Evolutionary conservation across 1,140 invertebrate genomes (phyloP).

Genomic region (Paralvinella palmiformis): DNA sequence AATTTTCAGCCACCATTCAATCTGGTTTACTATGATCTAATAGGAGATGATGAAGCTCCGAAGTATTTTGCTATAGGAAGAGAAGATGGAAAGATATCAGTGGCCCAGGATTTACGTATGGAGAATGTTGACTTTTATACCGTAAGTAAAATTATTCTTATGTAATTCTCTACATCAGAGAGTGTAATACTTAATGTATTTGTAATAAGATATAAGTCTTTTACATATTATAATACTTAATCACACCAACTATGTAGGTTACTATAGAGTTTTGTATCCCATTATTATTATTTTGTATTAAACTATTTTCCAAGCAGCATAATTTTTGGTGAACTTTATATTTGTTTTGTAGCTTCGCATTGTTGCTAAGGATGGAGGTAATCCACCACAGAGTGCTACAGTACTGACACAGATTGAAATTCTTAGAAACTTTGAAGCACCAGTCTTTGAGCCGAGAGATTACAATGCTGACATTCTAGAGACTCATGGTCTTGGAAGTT

Average conservation of each 20-base stretch:
- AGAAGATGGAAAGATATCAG: constrained; percentile 26
- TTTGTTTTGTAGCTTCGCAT: constrained; percentile 11
- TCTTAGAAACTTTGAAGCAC: constrained; percentile 12
- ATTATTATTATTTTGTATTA: too few species aligned
- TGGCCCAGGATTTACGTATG: constrained; percentile 11
- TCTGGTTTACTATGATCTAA: constrained; percentile 27
- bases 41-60: constrained; percentile 28
- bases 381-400: constrained; percentile 8
- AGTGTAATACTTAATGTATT: too few species aligned
- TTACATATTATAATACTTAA: too few species aligned
- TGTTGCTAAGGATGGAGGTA: constrained; percentile 7
- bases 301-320: too few species aligned
- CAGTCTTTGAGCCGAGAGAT: not conserved
- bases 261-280: too few species aligned
- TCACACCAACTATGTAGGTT: too few species aligned
- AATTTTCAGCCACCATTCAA: constrained; percentile 28
- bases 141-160: constrained; percentile 16
- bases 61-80: constrained; percentile 24
- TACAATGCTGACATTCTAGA: constrained; percentile 15
- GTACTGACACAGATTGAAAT: constrained; percentile 9
- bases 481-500: constrained; percentile 10
- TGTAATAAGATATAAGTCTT: too few species aligned
- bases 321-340: too few species aligned
- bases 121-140: constrained; percentile 18
- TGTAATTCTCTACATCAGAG: too few species aligned